Base-by-base conservation (phyloP, 1,140 invertebrate genomes). In the Drosophila santomea region DNA sequence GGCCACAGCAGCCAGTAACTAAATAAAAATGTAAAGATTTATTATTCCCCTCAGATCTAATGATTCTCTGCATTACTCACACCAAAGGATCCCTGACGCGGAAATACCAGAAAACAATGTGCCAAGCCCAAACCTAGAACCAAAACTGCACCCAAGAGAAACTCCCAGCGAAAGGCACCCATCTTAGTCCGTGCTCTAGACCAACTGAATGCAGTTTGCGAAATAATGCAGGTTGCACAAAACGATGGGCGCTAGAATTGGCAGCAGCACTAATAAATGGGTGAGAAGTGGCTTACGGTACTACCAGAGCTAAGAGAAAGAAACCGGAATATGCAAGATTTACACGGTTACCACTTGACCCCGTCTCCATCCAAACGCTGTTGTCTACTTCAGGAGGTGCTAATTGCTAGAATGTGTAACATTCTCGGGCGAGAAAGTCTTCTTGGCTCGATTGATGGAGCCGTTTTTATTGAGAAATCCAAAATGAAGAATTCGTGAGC, bases 1-100 rank as follows among this genome's bases (percentile, higher is more conserved):
- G 0, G 96, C 95, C 36, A 96, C 93, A 0, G 96, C 96, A 8
- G 96, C 74, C 83, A 96, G 95, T 11, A 83, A 72, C 91, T 92
- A 7, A 44, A 58, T 58, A 23, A 0, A 0, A n/a, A 51, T 0
- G 7, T 11, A 5, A 0, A 15, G 28, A 32, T 2, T 3, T 8
- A 32, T 3, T 10, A 0, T 3, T 8, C 2, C 7, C 7, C 32
- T 32, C 32, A 32, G 8, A 32, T 1, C 20, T 1, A 1, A 0
- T 2, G 11, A 1, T 11, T 28, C 1, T 1, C 3, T 35, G 1
- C 14, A 47, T 17, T 17, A 50, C 75, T 80, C 54, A 91, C 90
- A 11, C 90, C 90, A 68, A 85, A 66, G 0, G 90, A 88, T 41
- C 78, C 75, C 17, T 88, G 90, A 28, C 86, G 73, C n/a, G 90